A percentile compares a stretch with the other conserved stretches of the same genome.
Evolutionary conservation across 2,888 invertebrate genomes (phyloP).

Genomic region (Aphidius colemani): DNA sequence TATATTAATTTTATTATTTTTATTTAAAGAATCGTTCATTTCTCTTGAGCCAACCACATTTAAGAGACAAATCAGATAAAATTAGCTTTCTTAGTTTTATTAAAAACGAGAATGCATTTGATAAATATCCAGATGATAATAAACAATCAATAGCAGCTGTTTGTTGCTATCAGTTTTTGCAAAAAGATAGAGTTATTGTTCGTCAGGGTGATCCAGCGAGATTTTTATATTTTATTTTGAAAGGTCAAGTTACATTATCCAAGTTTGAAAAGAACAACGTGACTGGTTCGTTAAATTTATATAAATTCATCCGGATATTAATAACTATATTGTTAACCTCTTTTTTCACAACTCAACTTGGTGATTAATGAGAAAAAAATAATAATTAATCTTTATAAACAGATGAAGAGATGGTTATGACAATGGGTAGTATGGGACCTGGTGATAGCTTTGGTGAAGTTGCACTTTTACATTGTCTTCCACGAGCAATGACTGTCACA

Average conservation of each 20-base stretch:
- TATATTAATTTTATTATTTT: not conserved
- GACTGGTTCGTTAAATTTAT: slow-evolving; percentile 42
- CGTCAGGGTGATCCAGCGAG: slow-evolving; percentile 67
- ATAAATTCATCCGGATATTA: slow-evolving; percentile 31
- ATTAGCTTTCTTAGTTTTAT: slow-evolving; percentile 42
- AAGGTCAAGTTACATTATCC: slow-evolving; percentile 65
- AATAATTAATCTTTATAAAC: slow-evolving; percentile 4
- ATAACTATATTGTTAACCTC: not conserved
- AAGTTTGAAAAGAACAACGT: slow-evolving; percentile 63
- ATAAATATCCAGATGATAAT: slow-evolving; percentile 61
- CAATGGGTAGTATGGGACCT: slow-evolving; percentile 63
- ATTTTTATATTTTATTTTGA: slow-evolving; percentile 69
- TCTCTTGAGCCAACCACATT: slow-evolving; percentile 37
- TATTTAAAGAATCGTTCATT: slow-evolving; percentile 47
- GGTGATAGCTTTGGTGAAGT: slow-evolving; percentile 74
- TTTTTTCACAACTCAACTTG: not conserved
- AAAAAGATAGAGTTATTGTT: slow-evolving; percentile 66
- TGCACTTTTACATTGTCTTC: slow-evolving; percentile 67
- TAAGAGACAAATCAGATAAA: slow-evolving; percentile 38
- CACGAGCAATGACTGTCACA: slow-evolving; percentile 67
- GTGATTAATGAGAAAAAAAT: too few species aligned
- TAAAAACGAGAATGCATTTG: slow-evolving; percentile 43
- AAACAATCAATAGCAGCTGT: slow-evolving; percentile 67
- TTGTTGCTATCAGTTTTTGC: slow-evolving; percentile 67
- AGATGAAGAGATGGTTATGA: slow-evolving; percentile 47